Base-by-base conservation (phyloP, 2,797 vertebrate species). In the Lateolabrax maculatus region DNA sequence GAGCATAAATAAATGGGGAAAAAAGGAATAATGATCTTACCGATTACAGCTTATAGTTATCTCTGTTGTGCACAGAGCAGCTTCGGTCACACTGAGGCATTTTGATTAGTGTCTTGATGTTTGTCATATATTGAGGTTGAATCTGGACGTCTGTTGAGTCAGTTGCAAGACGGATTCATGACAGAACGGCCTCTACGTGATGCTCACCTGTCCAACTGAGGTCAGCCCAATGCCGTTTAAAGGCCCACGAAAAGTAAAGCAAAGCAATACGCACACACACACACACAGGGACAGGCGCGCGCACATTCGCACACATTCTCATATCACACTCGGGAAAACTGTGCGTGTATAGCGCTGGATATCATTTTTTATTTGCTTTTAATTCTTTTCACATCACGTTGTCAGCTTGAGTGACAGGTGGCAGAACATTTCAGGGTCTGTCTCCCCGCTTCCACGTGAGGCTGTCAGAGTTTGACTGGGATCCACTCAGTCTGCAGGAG, bases 321-420 rank as follows among this genome's bases (percentile, higher is more conserved):
- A 29, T 70, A 71, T 72, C 79, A 77, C 77, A 67, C 80, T 85
- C 79, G 43, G 62, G 75, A 56, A 90, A 83, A 61, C 63, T 2
- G 23, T 0, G 43, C 82, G 75, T 57, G 51, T 74, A 73, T 48
- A 27, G 77, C 21, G 25, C 71, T 23, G 60, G 81, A 77, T 87
- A 87, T 92, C 16, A 64, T 87, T 88, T 88, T 86, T 83, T 89
- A 87, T 92, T 93, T 93, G 89, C 92, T 92, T 93, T 93, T 93
- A 93, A 93, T 93, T 95, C 90, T 89, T 91, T 87, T 89, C 90
- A 90, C 92, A 91, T 92, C 87, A 87, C 82, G 58, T 85, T 94
- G 93, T 93, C 91, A 94, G 91, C 86, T 92, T 95, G 95, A 96
- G 88, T 96, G 95, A 92, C 95, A 94, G 84, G 89, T 95, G 93